Base-by-base conservation (phyloP, 2,113 vertebrate genomes). In the Syrmaticus mikado region DNA sequence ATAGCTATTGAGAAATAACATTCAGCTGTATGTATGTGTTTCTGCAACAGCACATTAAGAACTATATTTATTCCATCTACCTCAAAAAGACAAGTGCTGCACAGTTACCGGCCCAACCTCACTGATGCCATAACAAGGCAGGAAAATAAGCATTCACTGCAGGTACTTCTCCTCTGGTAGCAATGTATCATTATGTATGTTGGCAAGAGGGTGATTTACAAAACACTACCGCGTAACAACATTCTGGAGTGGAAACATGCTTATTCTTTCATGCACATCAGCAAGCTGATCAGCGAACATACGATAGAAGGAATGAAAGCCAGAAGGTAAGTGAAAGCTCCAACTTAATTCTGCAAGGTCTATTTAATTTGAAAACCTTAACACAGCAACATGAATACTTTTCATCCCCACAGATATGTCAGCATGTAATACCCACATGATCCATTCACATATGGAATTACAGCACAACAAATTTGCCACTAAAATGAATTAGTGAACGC, bases 101-200 rank as follows among this genome's bases (percentile, higher is more conserved):
- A 34, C 70, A 55, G 91, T 64, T 71, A 90, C 79, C 94, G 93
- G 94, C 83, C 92, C 87, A 88, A 50, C 45, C 83, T 82, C 68
- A 40, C 61, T 16, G 45, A 62, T 89, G 64, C 75, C 87, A 4
- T 55, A 93, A 65, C 76, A 61, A 97, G 94, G 61, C 38, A 92
- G 95, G 87, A 84, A 92, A 95, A 94, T 87, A 85, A 94, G 91
- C 85, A 96, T 83, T 95, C 85, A 82, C 91, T 21, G 43, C 96
- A 98, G 97, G 97, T 97, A 95, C 93, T 95, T 96, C 77, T 85
- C 55, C 46, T 73, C 93, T 60, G 89, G 74, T 38, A 91, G 94
- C 57, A 6, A 94, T 64, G 66, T 85, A 57, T 87, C 89, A 94
- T 86, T 32, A 79, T 66, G 83, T 81, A 95, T 75, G 96, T 86